Base-by-base conservation (phyloP, 2,797 vertebrate species). In the Streptopelia turtur region DNA sequence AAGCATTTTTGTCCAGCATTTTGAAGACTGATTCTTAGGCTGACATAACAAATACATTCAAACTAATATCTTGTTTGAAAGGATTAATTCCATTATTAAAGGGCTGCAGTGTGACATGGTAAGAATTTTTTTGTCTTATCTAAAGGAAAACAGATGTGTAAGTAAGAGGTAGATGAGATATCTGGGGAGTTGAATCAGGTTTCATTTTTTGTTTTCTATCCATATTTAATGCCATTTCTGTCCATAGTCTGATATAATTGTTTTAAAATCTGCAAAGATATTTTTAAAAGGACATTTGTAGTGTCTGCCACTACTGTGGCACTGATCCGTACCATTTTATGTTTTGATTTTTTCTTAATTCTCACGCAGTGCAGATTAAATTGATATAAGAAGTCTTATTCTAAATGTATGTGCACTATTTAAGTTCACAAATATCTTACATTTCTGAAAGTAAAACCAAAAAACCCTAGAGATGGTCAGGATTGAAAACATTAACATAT, bases 131-230 rank as follows among this genome's bases (percentile, higher is more conserved):
- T 66, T n/a, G 31, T 71, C 22, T 50, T 79, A 66, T 56, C 24
- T 76, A 83, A 90, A 70, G 14, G 56, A 82, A 96, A 97, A 80
- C 37, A 84, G 57, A 92, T 56, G 52, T 82, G 14, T 8, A 79
- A 59, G 47, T 49, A 70, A 76, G 39, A 64, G 35, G 25, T 63
- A 65, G 27, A 84, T 52, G 43, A 94, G 22, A 56, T 90, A 88
- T 45, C 56, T 80, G 31, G 25, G 75, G n/a, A 93, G 28, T 37
- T 49, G 53, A 60, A 71, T 68, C n/a, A 61, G 5, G 50, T 75
- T 90, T 81, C 21, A 11, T 43, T 72, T 80, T 90, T 66, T 84
- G 23, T 69, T 87, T 45, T 25, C 93, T 37, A 79, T 85, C 16
- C 63, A 70, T 95, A 82, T 89, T 89, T 92, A 79, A 87, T 90